Evolutionary conservation across 2,888 invertebrate genomes (phyloP), one percentile per base, ranked within the genome.

Genomic region (Tiliacea aurago): DNA sequence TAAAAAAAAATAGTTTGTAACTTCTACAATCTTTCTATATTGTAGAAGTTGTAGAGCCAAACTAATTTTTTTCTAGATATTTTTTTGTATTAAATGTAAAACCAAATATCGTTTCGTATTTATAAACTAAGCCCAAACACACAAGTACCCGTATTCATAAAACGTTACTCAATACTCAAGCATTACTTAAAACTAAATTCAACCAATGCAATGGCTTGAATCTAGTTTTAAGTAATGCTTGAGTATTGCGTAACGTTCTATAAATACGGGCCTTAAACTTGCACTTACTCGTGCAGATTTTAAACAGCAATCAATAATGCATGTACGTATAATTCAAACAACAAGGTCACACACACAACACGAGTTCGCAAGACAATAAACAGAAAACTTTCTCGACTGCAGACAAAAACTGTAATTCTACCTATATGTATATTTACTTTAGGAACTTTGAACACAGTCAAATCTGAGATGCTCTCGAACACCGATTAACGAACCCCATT

Each of bases 401-500:
- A 64, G 80, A 81, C 81, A 78, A 75, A 69, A 78, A 81, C 64
- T 55, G 51, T 28, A 67, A 37, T 37, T 37, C 37, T 68, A 77
- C 62, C 49, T 49, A 49, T 11, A n/a, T 49, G 20, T 11, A n/a
- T 51, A 23, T 13, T 63, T 73, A 77, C 47, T 72, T 56, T 41
- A 18, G 15, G n/a, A 70, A 81, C 59, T 78, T 61, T 20, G 45
- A 73, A 74, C 59, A 71, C 66, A 80, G 68, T 73, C 68, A 63
- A 78, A 61, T 68, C 23, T 11, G 33, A n/a, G 63, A 80, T 82
- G 66, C 62, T 62, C 63, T 76, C 73, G 70, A 83, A 78, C 70
- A 78, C 62, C 72, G 78, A 83, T 83, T 83, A 83, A 72, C 77
- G 51, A 76, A 81, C 73, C 83, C 76, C 71, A 81, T 83, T 83